These are phyloP conservation scores for Chelmon rostratus DNA, from an alignment of 2,797 vertebrate species.

Conservation along the genomic window DNA sequence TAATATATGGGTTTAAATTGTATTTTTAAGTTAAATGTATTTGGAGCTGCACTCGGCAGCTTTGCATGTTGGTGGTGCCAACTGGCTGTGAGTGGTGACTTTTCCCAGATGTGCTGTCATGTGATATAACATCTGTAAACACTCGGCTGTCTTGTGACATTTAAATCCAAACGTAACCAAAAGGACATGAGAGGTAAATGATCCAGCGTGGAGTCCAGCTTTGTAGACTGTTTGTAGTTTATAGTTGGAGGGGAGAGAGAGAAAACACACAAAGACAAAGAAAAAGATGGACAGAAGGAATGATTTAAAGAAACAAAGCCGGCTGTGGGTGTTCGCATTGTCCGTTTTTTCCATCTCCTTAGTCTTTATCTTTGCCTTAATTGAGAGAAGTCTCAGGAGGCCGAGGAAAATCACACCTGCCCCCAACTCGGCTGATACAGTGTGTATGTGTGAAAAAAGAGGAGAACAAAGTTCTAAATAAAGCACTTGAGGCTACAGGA, in stretches of 20 bases:
- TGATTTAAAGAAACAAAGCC: slow-evolving; percentile 2
- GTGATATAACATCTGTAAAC: neutral
- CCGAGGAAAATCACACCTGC: slow-evolving; percentile 46
- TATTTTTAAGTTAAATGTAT: neutral
- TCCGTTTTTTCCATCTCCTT: neutral
- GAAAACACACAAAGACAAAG: slow-evolving; percentile 21
- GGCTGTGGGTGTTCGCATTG: slow-evolving; percentile 25
- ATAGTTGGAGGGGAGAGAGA: too few species aligned
- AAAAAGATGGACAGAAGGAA: neutral
- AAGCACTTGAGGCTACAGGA: slow-evolving; percentile 38
- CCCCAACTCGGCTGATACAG: slow-evolving; percentile 20
- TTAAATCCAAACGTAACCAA: neutral
- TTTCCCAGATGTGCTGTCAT: neutral
- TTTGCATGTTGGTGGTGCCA: neutral
- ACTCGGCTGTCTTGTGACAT: neutral
- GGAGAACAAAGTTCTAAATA: slow-evolving; percentile 30
- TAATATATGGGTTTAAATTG: neutral
- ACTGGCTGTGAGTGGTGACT: neutral
- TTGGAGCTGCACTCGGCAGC: neutral
- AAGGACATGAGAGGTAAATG: neutral
- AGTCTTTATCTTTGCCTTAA: slow-evolving; percentile 48
- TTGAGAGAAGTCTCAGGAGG: slow-evolving; percentile 48
- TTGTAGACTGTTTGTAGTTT: too few species aligned
- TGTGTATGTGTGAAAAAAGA: slow-evolving; percentile 8
- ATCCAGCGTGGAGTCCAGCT: neutral